phyloP scores from a whole-genome alignment of 2,888 invertebrate genomes.

The Lycophotia porphyrea region DNA sequence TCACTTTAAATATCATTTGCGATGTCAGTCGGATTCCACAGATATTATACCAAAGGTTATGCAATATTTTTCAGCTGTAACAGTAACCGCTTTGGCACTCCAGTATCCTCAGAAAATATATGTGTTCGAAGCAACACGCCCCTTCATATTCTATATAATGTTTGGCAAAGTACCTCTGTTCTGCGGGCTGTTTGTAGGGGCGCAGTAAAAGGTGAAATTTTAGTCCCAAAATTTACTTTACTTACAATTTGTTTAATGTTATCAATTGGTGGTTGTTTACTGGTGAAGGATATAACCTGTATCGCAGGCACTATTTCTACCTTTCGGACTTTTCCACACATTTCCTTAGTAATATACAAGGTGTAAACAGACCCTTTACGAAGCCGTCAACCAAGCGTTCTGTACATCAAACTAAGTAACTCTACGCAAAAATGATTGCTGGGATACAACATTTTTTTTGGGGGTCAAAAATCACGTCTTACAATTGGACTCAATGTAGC shows the following conservation, averaged over 20 bases:
- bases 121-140: conserved; percentile 55
- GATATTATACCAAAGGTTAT: not conserved
- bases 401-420: no score
- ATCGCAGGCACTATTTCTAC: conserved; percentile 20
- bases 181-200: conserved; percentile 46
- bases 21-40: conserved; percentile 32
- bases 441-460: no score
- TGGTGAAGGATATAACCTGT: conserved; percentile 37
- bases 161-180: conserved; percentile 43
- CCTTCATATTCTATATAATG: conserved; percentile 50
- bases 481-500: no score
- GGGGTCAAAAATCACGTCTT: no score
- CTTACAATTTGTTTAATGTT: not conserved
- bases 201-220: conserved; percentile 49
- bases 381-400: no score
- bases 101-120: conserved; percentile 23
- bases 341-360: not conserved
- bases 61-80: conserved; percentile 33
- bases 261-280: conserved; percentile 9
- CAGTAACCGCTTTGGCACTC: conserved; percentile 18
- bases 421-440: no score
- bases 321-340: not conserved
- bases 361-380: no score
- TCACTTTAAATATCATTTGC: conserved; percentile 1
- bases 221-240: not conserved